Conservation (phyloP, 2,113 vertebrate species). For the Eulemur rufifrons region DNA sequence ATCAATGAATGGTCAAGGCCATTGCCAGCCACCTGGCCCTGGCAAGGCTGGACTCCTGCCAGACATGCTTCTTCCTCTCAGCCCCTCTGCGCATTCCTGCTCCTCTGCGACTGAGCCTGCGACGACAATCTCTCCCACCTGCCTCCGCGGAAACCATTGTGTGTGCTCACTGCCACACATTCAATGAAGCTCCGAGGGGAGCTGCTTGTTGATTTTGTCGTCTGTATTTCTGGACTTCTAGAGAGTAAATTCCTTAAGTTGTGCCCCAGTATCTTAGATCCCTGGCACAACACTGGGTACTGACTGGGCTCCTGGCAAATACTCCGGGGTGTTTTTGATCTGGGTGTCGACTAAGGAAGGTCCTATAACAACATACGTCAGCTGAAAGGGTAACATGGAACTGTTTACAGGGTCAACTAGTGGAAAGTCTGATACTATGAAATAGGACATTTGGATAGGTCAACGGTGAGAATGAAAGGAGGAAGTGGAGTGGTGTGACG, state of each 20-base stretch:
- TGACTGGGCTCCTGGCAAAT: neutral
- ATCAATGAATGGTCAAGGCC: neutral
- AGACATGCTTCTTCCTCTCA: neutral
- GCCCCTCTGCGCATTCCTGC: neutral
- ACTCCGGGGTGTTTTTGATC: neutral
- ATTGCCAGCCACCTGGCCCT: neutral
- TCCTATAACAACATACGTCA: neutral
- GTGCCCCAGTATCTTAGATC: neutral
- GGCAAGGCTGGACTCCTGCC: neutral
- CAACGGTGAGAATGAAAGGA: neutral
- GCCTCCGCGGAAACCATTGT: fast-evolving
- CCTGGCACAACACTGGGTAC: neutral
- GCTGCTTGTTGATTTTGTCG: neutral
- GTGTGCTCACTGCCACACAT: too few species aligned
- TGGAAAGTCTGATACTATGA: neutral
- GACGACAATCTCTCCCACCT: neutral
- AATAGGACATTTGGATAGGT: neutral
- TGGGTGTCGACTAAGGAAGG: neutral
- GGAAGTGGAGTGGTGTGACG: neutral
- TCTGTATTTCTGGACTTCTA: neutral
- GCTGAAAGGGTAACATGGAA: neutral
- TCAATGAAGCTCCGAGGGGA: neutral
- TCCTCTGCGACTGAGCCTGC: neutral
- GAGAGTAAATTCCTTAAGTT: neutral
- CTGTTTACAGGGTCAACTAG: neutral